These are phyloP conservation scores for Myripristis murdjan DNA, from an alignment of 2,797 vertebrate species.

Conservation along the genomic window DNA sequence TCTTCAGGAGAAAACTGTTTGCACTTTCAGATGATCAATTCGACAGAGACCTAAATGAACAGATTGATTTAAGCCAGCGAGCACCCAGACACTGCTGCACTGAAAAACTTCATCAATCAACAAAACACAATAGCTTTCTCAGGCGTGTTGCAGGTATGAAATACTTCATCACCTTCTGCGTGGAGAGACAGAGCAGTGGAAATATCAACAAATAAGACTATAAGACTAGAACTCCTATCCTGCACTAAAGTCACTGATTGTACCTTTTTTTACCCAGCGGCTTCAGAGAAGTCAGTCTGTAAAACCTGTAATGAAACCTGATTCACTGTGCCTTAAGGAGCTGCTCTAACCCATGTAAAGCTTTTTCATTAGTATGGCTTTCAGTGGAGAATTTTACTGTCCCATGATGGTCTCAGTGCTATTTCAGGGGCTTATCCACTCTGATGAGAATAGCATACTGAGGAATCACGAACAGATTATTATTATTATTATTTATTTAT, in stretches of 20 bases:
- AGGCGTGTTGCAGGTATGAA: conserved; percentile 69
- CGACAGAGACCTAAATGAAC: conserved; percentile 78
- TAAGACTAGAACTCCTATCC: neutral
- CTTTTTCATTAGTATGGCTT: no score
- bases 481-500: no score
- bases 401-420: no score
- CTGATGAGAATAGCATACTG: no score
- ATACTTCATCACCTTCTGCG: conserved; percentile 72
- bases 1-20: conserved; percentile 65
- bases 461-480: no score
- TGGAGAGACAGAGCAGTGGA: conserved; percentile 60
- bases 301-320: no score
- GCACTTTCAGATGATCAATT: conserved; percentile 78
- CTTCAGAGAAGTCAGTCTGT: no score
- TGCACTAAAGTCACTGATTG: neutral
- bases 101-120: conserved; percentile 78
- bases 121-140: conserved; percentile 77
- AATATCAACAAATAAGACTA: conserved; percentile 61
- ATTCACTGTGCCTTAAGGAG: no score
- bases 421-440: no score
- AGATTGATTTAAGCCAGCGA: conserved; percentile 80
- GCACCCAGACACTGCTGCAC: conserved; percentile 65
- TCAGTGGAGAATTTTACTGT: no score
- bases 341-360: no score
- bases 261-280: no score